Conservation (phyloP, 1,140 invertebrate genomes). For the Platyscapa corneri region DNA sequence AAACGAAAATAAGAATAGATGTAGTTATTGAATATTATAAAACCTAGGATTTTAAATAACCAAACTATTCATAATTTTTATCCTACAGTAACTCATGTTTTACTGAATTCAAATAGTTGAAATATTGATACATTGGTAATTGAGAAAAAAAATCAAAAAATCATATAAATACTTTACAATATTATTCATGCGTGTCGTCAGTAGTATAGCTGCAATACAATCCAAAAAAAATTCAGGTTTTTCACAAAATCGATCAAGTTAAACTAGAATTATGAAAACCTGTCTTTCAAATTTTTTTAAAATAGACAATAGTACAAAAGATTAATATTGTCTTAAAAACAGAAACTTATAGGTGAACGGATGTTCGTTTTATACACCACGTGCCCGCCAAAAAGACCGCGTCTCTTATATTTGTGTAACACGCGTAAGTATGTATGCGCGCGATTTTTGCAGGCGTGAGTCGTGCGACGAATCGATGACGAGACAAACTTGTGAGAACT, state of each 20-base stretch:
- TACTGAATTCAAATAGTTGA: not conserved
- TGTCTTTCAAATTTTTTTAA: not conserved
- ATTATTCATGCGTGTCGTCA: constrained; percentile 7
- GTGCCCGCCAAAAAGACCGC: constrained; percentile 70
- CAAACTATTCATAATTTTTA: no score
- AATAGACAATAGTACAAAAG: not conserved
- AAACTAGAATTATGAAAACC: not conserved
- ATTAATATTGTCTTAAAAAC: not conserved
- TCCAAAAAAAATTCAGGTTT: not conserved
- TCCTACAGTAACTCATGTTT: no score
- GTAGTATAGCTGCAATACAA: not conserved
- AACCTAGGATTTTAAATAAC: no score
- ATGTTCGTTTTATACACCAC: constrained; percentile 57
- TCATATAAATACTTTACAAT: constrained; percentile 22
- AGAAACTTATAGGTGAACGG: constrained; percentile 27
- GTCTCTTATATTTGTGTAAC: constrained; percentile 56
- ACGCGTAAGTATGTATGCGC: constrained; percentile 27
- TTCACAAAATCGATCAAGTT: not conserved
- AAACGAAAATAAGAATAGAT: no score
- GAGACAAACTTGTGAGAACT: not conserved
- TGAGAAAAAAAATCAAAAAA: not conserved
- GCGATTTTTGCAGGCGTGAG: not conserved
- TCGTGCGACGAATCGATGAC: constrained; percentile 15
- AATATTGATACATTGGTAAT: not conserved
- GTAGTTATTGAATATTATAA: no score